Percentiles rank a stretch among this genome's conserved stretches.
Evolutionary conservation across 2,888 invertebrate genomes (phyloP).

Genomic region (Leucozona laternaria): DNA sequence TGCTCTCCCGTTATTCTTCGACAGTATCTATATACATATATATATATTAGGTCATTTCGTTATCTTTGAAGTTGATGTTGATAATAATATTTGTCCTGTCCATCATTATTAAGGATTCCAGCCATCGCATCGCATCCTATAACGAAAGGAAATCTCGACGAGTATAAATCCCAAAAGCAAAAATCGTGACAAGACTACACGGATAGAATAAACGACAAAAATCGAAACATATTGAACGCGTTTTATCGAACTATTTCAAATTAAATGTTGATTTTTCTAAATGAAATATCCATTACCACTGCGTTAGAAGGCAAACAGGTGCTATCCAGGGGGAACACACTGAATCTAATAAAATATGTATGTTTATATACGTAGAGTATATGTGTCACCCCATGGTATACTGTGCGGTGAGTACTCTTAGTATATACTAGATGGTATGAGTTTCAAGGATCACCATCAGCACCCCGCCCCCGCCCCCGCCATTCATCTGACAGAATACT

Average conservation of each 20-base stretch:
- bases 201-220: constrained; percentile 21
- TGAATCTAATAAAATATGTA: constrained; percentile 58
- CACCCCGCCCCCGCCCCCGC: background rate
- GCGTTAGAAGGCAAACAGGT: constrained; percentile 49
- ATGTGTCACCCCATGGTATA: constrained; percentile 45
- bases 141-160: constrained; percentile 45
- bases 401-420: constrained; percentile 35
- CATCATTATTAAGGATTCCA: constrained; percentile 69
- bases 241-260: constrained; percentile 73
- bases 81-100: constrained; percentile 72
- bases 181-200: constrained; percentile 72
- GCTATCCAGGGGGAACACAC: constrained; percentile 25
- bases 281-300: constrained; percentile 73
- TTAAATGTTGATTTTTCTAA: constrained; percentile 76
- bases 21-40: background rate
- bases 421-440: constrained; percentile 2
- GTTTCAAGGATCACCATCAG: constrained; percentile 28
- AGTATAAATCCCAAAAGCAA: constrained; percentile 60
- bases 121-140: constrained; percentile 31
- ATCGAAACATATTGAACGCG: constrained; percentile 69
- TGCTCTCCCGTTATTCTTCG: background rate
- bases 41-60: constrained; percentile 57
- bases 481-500: constrained; percentile 23
- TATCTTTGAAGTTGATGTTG: constrained; percentile 72
- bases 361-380: background rate